Conservation (phyloP, 2,888 invertebrate genomes). For the Creontiades dilutus region DNA sequence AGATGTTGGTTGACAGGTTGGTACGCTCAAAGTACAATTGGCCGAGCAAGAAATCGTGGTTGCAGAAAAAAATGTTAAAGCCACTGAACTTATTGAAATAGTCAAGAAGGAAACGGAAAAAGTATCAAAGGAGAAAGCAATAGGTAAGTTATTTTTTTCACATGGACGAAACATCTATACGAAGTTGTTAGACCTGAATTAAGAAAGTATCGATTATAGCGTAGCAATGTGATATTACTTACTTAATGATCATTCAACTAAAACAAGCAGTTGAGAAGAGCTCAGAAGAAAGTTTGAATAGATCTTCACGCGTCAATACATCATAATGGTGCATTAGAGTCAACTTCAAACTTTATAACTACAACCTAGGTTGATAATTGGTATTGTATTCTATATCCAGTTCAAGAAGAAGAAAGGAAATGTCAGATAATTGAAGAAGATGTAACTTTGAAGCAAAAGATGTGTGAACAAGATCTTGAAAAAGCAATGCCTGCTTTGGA, state of each 20-base stretch:
- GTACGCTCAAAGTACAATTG: constrained; percentile 88
- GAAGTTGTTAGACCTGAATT: too few species aligned
- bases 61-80: constrained; percentile 92
- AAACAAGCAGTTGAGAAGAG: too few species aligned
- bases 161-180: neutral
- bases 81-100: constrained; percentile 91
- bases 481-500: constrained; percentile 94
- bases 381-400: constrained; percentile 78
- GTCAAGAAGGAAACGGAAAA: constrained; percentile 94
- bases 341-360: too few species aligned
- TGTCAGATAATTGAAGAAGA: constrained; percentile 93
- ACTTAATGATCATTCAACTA: too few species aligned
- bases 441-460: constrained; percentile 89
- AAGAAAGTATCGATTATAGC: too few species aligned
- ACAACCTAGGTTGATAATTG: too few species aligned
- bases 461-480: constrained; percentile 92
- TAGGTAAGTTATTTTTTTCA: constrained; percentile 80
- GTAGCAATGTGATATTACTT: too few species aligned
- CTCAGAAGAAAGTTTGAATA: too few species aligned
- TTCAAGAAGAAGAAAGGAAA: constrained; percentile 92
- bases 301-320: too few species aligned
- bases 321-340: too few species aligned
- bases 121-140: constrained; percentile 91
- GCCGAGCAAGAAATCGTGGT: constrained; percentile 90
- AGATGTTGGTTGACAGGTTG: constrained; percentile 80